Conservation (phyloP, 2,888 invertebrate genomes). For the Campaea margaritaria region DNA sequence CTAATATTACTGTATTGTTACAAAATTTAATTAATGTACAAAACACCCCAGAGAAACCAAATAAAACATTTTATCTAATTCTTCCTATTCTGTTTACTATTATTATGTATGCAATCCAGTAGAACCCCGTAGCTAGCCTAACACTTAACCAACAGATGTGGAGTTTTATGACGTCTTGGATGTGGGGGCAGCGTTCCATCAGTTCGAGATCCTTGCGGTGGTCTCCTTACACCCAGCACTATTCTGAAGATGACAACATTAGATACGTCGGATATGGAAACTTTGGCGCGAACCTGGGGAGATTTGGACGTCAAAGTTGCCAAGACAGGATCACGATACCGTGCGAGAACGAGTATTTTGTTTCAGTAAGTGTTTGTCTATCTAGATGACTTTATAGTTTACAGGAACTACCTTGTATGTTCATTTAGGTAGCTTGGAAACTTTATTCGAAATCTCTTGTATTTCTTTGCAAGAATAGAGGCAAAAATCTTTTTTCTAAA, state of each 20-base stretch:
- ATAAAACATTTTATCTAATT: background rate
- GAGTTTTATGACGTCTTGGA: constrained; percentile 77
- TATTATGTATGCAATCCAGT: constrained; percentile 26
- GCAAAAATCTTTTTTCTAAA: too few relatives aligned
- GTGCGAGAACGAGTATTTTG: constrained; percentile 93
- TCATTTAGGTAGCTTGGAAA: too few relatives aligned
- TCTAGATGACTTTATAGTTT: background rate
- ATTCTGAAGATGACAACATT: constrained; percentile 55
- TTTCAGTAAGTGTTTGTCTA: constrained; percentile 84
- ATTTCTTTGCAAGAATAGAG: too few relatives aligned
- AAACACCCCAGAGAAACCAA: background rate
- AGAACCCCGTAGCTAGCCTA: constrained; percentile 67
- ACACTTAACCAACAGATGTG: constrained; percentile 73
- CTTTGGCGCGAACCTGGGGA: constrained; percentile 63
- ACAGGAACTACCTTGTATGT: background rate
- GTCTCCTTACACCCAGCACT: constrained; percentile 79
- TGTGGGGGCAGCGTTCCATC: constrained; percentile 66
- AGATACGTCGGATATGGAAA: constrained; percentile 74
- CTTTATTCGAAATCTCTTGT: too few relatives aligned
- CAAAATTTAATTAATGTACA: too few relatives aligned
- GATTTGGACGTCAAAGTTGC: constrained; percentile 82
- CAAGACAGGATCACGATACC: constrained; percentile 91
- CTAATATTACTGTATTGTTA: too few relatives aligned
- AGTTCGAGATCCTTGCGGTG: constrained; percentile 49
- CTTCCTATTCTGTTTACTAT: constrained; percentile 1